phyloP scores from a whole-genome alignment of 2,113 vertebrate species.

The Mobula birostris region DNA sequence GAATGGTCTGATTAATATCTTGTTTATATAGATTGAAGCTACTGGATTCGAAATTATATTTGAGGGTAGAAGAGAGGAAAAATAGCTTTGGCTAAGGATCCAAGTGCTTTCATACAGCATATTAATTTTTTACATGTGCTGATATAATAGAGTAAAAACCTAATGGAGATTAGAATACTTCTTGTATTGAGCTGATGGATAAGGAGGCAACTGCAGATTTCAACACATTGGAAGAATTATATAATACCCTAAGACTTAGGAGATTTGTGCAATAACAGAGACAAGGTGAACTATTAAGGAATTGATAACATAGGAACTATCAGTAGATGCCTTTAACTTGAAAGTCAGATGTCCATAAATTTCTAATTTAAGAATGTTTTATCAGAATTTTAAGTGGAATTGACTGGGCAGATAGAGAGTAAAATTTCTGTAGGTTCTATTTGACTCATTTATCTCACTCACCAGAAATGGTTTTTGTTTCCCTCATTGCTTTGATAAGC shows the following conservation, averaged over 20 bases:
- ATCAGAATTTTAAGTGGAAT: no score
- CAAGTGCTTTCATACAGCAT: not conserved
- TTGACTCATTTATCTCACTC: no score
- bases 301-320: not conserved
- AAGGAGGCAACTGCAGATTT: not conserved
- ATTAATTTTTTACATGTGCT: not conserved
- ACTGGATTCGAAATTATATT: no score
- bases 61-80: no score
- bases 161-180: not conserved
- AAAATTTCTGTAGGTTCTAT: no score
- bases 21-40: no score
- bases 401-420: no score
- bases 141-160: not conserved
- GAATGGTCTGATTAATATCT: no score
- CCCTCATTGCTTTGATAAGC: no score
- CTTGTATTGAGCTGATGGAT: not conserved
- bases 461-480: no score
- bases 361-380: not conserved
- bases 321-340: not conserved
- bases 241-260: not conserved
- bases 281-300: not conserved
- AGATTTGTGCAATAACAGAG: not conserved
- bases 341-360: not conserved
- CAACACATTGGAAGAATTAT: not conserved
- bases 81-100: not conserved